phyloP scores from a whole-genome alignment of 2,888 invertebrate genomes.

The Macrophya annulata region DNA sequence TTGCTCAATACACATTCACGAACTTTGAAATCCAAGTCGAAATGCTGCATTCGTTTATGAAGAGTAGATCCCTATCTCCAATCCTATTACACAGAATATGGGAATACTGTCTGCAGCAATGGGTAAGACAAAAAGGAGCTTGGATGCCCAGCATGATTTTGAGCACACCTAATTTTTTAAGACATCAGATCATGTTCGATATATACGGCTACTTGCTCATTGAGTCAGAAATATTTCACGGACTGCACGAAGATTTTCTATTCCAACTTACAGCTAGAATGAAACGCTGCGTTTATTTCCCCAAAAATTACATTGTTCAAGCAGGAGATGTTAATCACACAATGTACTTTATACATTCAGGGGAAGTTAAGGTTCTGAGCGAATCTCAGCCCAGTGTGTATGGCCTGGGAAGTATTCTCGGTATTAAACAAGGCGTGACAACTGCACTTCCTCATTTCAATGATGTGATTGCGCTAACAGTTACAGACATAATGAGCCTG shows the following conservation, averaged over 20 bases:
- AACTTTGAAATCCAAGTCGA: constrained; percentile 38
- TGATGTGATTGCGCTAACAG: constrained; percentile 37
- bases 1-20: constrained; percentile 38
- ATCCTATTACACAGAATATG: constrained; percentile 43
- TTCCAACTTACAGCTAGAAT: constrained; percentile 81
- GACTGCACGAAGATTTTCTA: constrained; percentile 80
- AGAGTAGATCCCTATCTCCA: constrained; percentile 44
- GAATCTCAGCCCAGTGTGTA: neutral
- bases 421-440: constrained; percentile 40
- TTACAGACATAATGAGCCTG: constrained; percentile 36
- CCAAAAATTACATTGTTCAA: constrained; percentile 82
- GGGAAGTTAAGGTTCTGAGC: constrained; percentile 76
- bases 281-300: constrained; percentile 81
- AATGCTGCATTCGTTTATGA: constrained; percentile 42
- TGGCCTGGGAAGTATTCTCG: constrained; percentile 40
- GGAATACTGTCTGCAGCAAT: constrained; percentile 47
- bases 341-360: constrained; percentile 83
- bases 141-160: constrained; percentile 44
- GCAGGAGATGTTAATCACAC: constrained; percentile 82
- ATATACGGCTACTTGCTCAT: constrained; percentile 81
- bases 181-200: constrained; percentile 81
- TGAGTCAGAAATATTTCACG: constrained; percentile 81
- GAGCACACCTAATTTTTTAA: constrained; percentile 65
- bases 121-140: constrained; percentile 41
- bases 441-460: constrained; percentile 25